Base-by-base conservation (phyloP, 92 coral and sea anemone species). In the Palythoa heliodiscus region DNA sequence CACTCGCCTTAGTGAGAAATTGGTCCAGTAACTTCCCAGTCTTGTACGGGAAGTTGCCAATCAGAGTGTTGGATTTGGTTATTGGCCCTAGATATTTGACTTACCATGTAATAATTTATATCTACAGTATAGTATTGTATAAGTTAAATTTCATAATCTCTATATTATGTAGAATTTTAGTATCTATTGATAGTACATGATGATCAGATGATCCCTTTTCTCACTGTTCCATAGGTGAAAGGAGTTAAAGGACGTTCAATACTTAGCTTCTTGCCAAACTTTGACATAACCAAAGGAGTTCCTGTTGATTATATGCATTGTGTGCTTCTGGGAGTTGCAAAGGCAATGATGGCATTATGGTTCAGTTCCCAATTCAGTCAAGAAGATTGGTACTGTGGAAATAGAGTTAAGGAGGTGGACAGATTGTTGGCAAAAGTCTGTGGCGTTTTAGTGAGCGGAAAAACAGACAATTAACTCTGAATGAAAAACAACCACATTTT, bases 301-400 rank as follows among this genome's bases (percentile, higher is more conserved):
- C 61, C 79, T 13, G 82, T 89, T 43, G 91, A 88, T 50, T 89
- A 89, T 52, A 89, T 85, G 92, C 92, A 89, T 85, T 78, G 86
- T 22, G 71, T 83, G n/a, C 76, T 86, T 10, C 83, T 89, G 12
- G 92, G 92, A 40, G 89, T 89, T 23, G 76, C 78, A 17, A 89
- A 86, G 69, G 40, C 66, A 10, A 78, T 89, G 13, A 57, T 89
- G 71, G 50, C 74, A 47, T 61, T 35, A n/a, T 89, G 92, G 92
- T 82, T 89, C 64, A 37, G 40, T 52, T 61, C 85, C 20, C 43
- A 52, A n/a, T 57, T 71, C 39, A 81, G 89, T 22, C 66, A 81
- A 52, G 77, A 89, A 35, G 87, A 73, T 12, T 91, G 91, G 91
- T 87, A 71, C 68, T 76, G 87, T 78, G 84, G 88, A 23, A 70